Percentiles rank a stretch among this genome's conserved stretches.
Conservation (phyloP, 1,140 invertebrate species). For the Anthonomus grandis region DNA sequence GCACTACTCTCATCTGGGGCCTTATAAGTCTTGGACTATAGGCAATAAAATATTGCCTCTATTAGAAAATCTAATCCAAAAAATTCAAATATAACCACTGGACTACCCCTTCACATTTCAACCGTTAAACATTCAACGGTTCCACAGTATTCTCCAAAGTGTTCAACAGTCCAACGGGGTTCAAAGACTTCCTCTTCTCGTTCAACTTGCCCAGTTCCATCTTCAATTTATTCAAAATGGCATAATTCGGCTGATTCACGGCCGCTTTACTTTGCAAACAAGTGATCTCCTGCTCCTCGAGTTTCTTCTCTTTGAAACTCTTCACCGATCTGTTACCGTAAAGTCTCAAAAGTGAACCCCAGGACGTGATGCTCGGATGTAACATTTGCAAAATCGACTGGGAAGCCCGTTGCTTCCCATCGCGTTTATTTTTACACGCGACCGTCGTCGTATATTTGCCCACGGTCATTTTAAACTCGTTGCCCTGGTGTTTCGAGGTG, state of each 20-base stretch:
- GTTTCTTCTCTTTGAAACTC: constrained; percentile 90
- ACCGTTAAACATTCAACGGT: not conserved
- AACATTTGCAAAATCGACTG: constrained; percentile 87
- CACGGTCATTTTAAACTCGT: constrained; percentile 92
- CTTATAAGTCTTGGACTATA: too few relatives aligned
- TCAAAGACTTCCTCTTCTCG: constrained; percentile 62
- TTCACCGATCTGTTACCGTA: constrained; percentile 93
- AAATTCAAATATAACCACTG: too few relatives aligned
- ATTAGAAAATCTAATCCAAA: too few relatives aligned
- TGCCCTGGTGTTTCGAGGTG: constrained; percentile 85
- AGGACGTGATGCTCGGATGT: constrained; percentile 91
- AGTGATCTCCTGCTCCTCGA: constrained; percentile 92
- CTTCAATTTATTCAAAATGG: constrained; percentile 86
- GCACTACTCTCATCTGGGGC: too few relatives aligned
- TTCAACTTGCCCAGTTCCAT: constrained; percentile 83
- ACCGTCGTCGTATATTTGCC: constrained; percentile 89
- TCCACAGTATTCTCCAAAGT: constrained; percentile 18
- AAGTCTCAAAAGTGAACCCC: constrained; percentile 88
- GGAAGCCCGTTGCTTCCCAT: constrained; percentile 94
- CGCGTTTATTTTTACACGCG: constrained; percentile 91
- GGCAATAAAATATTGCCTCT: too few relatives aligned
- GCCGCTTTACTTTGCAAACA: constrained; percentile 85
- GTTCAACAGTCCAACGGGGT: constrained; percentile 68
- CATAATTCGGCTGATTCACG: constrained; percentile 88
- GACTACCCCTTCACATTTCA: not conserved